phyloP scores from a whole-genome alignment of 2,797 vertebrate genomes.

The Parambassis ranga region DNA sequence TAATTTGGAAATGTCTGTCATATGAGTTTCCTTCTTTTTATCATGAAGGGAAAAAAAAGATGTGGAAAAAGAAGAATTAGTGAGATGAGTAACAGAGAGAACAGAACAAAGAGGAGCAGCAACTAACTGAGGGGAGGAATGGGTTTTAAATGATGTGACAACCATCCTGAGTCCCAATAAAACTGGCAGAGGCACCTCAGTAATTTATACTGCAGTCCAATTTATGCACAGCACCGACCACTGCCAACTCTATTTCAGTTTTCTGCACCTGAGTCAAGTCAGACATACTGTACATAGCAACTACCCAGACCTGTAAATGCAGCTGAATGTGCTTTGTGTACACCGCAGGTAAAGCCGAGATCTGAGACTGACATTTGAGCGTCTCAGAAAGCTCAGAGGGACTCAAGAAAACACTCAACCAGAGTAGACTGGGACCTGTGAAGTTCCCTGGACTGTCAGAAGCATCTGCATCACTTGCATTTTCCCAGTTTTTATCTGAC shows the following conservation, averaged over 20 bases:
- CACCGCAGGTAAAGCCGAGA: slow-evolving; percentile 54
- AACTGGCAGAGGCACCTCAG: slow-evolving; percentile 18
- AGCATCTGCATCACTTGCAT: slow-evolving; percentile 56
- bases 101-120: slow-evolving; percentile 29
- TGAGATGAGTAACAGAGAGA: slow-evolving; percentile 27
- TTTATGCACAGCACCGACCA: slow-evolving; percentile 30
- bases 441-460: slow-evolving; percentile 57
- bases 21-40: slow-evolving; percentile 45
- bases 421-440: slow-evolving; percentile 59
- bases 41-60: slow-evolving; percentile 37
- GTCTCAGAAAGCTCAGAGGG: slow-evolving; percentile 54
- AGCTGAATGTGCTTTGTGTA: slow-evolving; percentile 49
- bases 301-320: slow-evolving; percentile 44
- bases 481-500: slow-evolving; percentile 44
- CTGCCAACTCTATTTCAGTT: slow-evolving; percentile 39
- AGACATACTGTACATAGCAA: slow-evolving; percentile 46
- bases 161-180: slow-evolving; percentile 17
- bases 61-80: slow-evolving; percentile 68
- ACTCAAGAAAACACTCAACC: slow-evolving; percentile 63
- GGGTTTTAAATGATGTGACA: slow-evolving; percentile 15
- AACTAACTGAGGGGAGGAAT: slow-evolving; percentile 13
- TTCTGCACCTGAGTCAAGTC: slow-evolving; percentile 48
- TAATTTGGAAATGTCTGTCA: slow-evolving; percentile 74
- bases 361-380: slow-evolving; percentile 66
- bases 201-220: slow-evolving; percentile 29